Base-by-base conservation (phyloP, 2,113 vertebrate genomes). In the Corydoras maculifer region DNA sequence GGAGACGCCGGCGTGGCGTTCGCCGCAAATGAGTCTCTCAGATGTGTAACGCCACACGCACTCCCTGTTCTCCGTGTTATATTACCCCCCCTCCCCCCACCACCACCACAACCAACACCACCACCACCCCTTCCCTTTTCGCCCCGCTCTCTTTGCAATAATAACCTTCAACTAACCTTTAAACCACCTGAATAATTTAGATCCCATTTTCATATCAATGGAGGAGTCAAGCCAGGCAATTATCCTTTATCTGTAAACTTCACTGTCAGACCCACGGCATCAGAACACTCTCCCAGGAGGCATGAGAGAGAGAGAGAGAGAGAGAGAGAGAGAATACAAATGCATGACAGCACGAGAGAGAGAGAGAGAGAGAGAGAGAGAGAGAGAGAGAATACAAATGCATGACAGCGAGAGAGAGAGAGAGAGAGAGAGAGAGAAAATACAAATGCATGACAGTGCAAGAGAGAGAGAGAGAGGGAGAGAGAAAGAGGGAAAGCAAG, bases 91-190 rank as follows among this genome's bases (percentile, higher is more conserved):
- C 18, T 65, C 18, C 48, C 65, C 63, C 57, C 70, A 73, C 60
- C 10, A 66, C 84, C 78, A n/a, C n/a, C n/a, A 71, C 58, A 48
- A 35, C 32, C 12, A 54, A 51, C 31, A 25, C 18, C 70, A 18
- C 49, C 66, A 58, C 57, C 71, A 73, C 61, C 11, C 71, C 84
- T 61, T 78, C 83, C 86, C 82, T 67, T 83, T 58, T 48, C 13
- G 55, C 66, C 66, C 55, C 31, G 18, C 69, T 75, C 68, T 77
- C 77, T 75, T 78, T 70, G 82, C 91, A 89, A 90, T 93, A 94
- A 94, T 96, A 95, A 97, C 93, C 93, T 98, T 96, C 92, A 94
- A 91, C 91, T 93, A 95, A 96, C 94, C 94, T 97, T 98, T 93
- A 95, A 86, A 93, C 88, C 87, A 81, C 84, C 87, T 89, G 93